These are phyloP conservation scores for Oxycera nigricornis DNA, from an alignment of 2,888 invertebrate genomes.

Conservation along the genomic window DNA sequence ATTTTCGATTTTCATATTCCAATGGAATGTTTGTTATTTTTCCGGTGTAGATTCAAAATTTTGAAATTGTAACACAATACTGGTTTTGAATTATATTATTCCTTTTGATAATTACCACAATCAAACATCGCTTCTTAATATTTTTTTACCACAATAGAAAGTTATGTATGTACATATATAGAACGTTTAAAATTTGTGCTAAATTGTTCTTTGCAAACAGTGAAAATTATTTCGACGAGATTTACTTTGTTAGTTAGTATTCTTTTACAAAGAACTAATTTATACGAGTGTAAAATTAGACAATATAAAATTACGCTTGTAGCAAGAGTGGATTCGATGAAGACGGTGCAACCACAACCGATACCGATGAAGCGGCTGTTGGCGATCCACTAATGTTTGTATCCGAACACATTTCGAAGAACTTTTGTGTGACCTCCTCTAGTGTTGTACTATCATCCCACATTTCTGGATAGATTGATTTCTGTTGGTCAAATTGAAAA, in stretches of 20 bases:
- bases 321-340: slow-evolving; percentile 22
- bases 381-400: not conserved
- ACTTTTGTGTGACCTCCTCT: slow-evolving; percentile 57
- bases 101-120: not conserved
- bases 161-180: not conserved
- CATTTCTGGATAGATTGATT: slow-evolving; percentile 55
- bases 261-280: not conserved
- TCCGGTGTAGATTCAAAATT: slow-evolving; percentile 5
- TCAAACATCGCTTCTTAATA: not conserved
- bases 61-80: not conserved
- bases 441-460: slow-evolving; percentile 55
- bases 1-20: not conserved
- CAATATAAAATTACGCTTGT: slow-evolving; percentile 23
- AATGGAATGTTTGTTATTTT: not conserved
- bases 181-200: slow-evolving; percentile 32
- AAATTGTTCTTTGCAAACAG: not conserved
- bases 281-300: not conserved
- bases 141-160: not conserved
- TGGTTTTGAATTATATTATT: not conserved
- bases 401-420: slow-evolving; percentile 55
- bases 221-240: not conserved
- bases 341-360: not conserved
- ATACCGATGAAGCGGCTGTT: slow-evolving; percentile 14
- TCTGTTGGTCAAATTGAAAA: not conserved
- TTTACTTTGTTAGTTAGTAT: not conserved